These are phyloP conservation scores for Phenacoccus solenopsis DNA, from an alignment of 1,140 invertebrate species.

Conservation along the genomic window DNA sequence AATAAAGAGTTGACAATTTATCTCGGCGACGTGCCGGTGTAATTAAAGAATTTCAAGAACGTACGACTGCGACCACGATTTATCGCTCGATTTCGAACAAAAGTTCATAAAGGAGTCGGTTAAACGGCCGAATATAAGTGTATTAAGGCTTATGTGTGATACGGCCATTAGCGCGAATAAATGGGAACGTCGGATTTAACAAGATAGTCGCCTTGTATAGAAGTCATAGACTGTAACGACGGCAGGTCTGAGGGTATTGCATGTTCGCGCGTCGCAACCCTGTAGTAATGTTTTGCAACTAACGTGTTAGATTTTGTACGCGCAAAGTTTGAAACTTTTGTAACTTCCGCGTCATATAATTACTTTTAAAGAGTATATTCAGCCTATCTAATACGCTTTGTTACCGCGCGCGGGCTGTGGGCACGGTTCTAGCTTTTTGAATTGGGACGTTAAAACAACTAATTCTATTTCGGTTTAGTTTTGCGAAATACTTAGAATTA, in stretches of 20 bases:
- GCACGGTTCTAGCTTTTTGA: not conserved
- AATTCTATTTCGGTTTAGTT: constrained; percentile 3
- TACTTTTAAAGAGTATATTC: not conserved
- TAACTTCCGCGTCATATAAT: constrained; percentile 1
- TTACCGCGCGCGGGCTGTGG: not conserved
- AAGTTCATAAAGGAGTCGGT: no score
- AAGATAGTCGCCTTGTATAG: no score
- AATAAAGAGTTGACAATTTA: not conserved
- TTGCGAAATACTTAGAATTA: constrained; percentile 2
- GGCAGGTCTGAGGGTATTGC: no score
- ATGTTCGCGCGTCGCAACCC: no score
- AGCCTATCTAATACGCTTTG: not conserved
- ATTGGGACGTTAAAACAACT: not conserved
- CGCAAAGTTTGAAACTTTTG: not conserved
- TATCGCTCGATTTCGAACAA: no score
- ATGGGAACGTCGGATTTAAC: no score
- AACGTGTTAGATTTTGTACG: not conserved
- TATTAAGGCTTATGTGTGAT: no score
- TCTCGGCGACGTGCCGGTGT: not conserved
- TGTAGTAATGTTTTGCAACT: no score
- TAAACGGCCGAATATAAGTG: no score
- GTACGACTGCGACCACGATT: not conserved
- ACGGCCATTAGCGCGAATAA: no score
- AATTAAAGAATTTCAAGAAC: not conserved
- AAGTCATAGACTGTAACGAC: no score